A percentile compares a stretch with the other conserved stretches of the same genome.
phyloP scores from a whole-genome alignment of 1,140 invertebrate genomes.

The Phenacoccus solenopsis region DNA sequence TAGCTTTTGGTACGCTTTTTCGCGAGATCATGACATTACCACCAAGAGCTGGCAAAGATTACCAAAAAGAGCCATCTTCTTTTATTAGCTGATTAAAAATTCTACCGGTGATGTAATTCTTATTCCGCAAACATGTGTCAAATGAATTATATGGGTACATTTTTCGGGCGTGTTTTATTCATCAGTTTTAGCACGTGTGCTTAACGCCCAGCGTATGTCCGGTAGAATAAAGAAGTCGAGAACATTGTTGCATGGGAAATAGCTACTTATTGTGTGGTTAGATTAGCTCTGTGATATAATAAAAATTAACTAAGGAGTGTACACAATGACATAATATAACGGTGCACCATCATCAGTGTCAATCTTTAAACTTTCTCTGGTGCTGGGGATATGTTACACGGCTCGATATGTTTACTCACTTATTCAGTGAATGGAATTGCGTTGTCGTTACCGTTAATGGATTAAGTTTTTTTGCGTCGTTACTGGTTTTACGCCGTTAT shows the following conservation, averaged over 20 bases:
- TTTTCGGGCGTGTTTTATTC: neutral
- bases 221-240: too few species aligned
- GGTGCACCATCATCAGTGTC: neutral
- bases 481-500: too few species aligned
- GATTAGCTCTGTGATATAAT: too few species aligned
- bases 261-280: too few species aligned
- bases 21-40: too few species aligned
- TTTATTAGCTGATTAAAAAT: too few species aligned
- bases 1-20: too few species aligned
- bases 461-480: neutral
- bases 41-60: too few species aligned
- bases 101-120: neutral
- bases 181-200: neutral
- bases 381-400: neutral
- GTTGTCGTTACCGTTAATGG: neutral
- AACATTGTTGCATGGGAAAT: too few species aligned
- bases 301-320: too few species aligned
- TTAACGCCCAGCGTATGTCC: too few species aligned
- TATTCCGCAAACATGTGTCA: neutral
- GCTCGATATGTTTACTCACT: neutral
- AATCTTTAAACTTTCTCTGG: conserved; percentile 1
- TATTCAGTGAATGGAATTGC: neutral
- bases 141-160: neutral
- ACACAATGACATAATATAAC: neutral
- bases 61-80: too few species aligned